phyloP scores from a whole-genome alignment of 2,888 invertebrate genomes.

The Diloba caeruleocephala region DNA sequence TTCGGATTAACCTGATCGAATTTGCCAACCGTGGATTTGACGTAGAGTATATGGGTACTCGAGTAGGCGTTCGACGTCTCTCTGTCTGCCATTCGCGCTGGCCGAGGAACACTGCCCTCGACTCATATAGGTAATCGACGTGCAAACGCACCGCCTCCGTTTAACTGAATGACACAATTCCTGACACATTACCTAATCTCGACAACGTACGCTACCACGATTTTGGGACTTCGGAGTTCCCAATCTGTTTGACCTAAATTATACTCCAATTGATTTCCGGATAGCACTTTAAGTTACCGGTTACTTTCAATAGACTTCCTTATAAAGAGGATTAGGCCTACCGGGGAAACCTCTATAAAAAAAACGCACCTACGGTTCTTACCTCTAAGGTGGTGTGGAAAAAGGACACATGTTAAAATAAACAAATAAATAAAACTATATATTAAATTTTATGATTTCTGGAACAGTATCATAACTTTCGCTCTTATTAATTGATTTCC shows the following conservation, averaged over 20 bases:
- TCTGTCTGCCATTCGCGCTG: conserved; percentile 71
- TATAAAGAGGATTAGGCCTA: conserved; percentile 84
- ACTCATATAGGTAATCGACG: conserved; percentile 71
- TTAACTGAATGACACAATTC: conserved; percentile 85
- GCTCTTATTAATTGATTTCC: conserved; percentile 47
- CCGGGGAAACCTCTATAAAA: conserved; percentile 87
- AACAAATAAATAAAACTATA: conserved; percentile 1
- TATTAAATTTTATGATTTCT: conserved; percentile 37
- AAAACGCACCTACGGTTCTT: conserved; percentile 85
- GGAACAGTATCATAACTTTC: conserved; percentile 48
- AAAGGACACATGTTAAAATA: conserved; percentile 64
- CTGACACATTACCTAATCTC: conserved; percentile 83
- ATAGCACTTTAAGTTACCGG: conserved; percentile 21
- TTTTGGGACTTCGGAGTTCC: conserved; percentile 63
- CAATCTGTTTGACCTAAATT: conserved; percentile 48
- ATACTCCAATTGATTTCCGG: conserved; percentile 43
- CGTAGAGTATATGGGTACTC: conserved; percentile 54
- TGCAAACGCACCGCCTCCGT: conserved; percentile 83
- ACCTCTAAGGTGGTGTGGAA: conserved; percentile 87
- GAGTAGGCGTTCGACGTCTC: conserved; percentile 74
- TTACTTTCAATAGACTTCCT: conserved; percentile 16
- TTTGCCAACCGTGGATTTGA: conserved; percentile 42
- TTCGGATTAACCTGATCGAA: conserved; percentile 41
- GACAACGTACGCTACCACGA: conserved; percentile 70
- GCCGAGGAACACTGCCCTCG: conserved; percentile 76